Base-by-base conservation (phyloP, 2,113 vertebrate species). In the Platysternon megacephalum region DNA sequence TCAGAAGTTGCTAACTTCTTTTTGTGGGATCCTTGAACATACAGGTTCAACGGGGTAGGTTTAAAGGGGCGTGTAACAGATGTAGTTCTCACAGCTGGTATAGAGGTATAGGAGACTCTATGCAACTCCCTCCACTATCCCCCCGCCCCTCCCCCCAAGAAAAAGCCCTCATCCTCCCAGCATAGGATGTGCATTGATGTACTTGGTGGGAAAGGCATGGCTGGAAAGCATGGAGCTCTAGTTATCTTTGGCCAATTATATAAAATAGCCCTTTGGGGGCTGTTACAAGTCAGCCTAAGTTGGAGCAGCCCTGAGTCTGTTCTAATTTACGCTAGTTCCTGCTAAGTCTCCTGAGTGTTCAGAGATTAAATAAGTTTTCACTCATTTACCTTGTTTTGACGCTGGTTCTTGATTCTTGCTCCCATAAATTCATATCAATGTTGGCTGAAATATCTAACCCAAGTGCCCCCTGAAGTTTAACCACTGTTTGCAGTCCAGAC, bases 391-490 rank as follows among this genome's bases (percentile, higher is more conserved):
- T 98, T 0, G 96, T 26, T 10, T 5, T 94, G 87, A 98, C 58
- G 49, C 84, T 85, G 35, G 88, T 98, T 95, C 95, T 96, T 79
- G 97, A 88, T 1, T 98, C 91, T 76, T 98, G 98, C 9, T 97
- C 97, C 98, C 98, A 98, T 61, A 98, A 35, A 90, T 79, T 97
- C 94, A 97, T 1, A 0, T 98, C 96, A 91, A 98, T 55, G 56
- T 95, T 74, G 0, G 98, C 97, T 24, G 98, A 97, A 76, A 98
- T 96, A 61, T 98, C 98, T 82, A 98, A 93, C 4, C 97, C 98
- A 84, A 98, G 95, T 11, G 89, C 96, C 0, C 95, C 97, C 74
- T 97, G 98, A 49, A 98, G 93, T 44, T 72, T 96, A 91, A 98
- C 0, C 7, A 83, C 42, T 52, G 93, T 88, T 89, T 97, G 98